Conservation (phyloP, 2,113 vertebrate genomes). For the Oncorhynchus mykiss region DNA sequence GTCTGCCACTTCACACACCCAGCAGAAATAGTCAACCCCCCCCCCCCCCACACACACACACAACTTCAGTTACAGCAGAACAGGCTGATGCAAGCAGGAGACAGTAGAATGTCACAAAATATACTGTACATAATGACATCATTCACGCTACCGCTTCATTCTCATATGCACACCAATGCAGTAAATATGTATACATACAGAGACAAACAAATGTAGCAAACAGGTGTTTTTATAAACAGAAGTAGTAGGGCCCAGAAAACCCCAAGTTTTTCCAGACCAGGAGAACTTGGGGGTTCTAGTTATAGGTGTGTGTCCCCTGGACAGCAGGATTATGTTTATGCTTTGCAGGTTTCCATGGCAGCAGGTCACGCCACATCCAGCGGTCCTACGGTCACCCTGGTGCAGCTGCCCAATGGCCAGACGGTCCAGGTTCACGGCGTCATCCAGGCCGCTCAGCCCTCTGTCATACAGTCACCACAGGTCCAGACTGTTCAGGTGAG, state of each 20-base stretch:
- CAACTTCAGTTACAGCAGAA: too few species aligned
- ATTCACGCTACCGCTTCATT: too few species aligned
- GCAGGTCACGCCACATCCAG: conserved; percentile 84
- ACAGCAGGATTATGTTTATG: conserved; percentile 12
- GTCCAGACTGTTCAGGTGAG: conserved; percentile 94
- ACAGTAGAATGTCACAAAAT: too few species aligned
- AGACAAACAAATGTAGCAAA: background rate
- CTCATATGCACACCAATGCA: too few species aligned
- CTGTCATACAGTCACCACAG: conserved; percentile 97
- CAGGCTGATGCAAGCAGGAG: too few species aligned
- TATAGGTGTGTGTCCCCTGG: conserved; percentile 4
- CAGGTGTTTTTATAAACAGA: background rate
- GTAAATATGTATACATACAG: too few species aligned
- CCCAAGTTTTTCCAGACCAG: background rate
- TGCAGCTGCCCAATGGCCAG: conserved; percentile 96
- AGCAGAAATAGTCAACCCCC: background rate
- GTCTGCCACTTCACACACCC: background rate
- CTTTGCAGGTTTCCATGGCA: conserved; percentile 87
- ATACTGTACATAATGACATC: too few species aligned
- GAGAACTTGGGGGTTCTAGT: background rate
- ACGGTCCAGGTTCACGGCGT: conserved; percentile 98
- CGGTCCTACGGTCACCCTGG: conserved; percentile 91
- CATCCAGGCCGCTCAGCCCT: conserved; percentile 96
- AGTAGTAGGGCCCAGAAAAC: too few species aligned
- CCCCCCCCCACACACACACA: too few species aligned